Base-by-base conservation (phyloP, 1,140 invertebrate species). In the Nylanderia fulva region DNA sequence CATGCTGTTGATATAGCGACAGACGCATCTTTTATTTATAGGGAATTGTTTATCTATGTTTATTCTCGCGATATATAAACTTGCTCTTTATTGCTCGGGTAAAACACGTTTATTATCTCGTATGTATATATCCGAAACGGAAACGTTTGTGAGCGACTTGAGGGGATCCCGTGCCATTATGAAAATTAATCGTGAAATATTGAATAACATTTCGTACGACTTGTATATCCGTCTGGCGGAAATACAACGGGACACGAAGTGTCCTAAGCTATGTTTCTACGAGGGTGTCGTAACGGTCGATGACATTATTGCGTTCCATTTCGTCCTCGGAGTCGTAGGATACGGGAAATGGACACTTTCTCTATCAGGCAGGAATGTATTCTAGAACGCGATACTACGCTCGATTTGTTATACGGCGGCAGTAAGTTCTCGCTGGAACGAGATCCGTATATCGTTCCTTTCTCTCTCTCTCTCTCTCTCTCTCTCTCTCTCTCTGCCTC, bases 301-400 rank as follows among this genome's bases (percentile, higher is more conserved):
- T 91, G 86, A 91, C 89, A 91, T 91, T 91, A 91, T 91, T 89
- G 86, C 87, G 75, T 64, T 82, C 72, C 86, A 89, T 83, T 91
- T 82, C 86, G 39, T 84, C 61, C 21, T 24, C 71, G 45, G 29
- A 29, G 61, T 75, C 68, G 58, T 87, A 84, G 87, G 83, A 90
- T 88, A 90, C 88, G 83, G 84, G 86, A 90, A 90, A 91, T 77
- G 88, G 86, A 88, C 89, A 86, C 90, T 85, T 85, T 45, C 83
- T 79, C 72, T 69, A 63, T 79, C 64, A 27, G 27, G 24, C 64
- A 36, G 60, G 42, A 82, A 69, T 72, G 24, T 82, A 85, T 85
- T 85, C 77, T 45, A 42, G 76, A 58, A 33, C 15, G 61, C 48
- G 83, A 66, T 76, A 45, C 24, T 36, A 69, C 77, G 64, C 54